These are phyloP conservation scores for Camponotus floridanus DNA, from an alignment of 1,140 invertebrate species.

Conservation along the genomic window DNA sequence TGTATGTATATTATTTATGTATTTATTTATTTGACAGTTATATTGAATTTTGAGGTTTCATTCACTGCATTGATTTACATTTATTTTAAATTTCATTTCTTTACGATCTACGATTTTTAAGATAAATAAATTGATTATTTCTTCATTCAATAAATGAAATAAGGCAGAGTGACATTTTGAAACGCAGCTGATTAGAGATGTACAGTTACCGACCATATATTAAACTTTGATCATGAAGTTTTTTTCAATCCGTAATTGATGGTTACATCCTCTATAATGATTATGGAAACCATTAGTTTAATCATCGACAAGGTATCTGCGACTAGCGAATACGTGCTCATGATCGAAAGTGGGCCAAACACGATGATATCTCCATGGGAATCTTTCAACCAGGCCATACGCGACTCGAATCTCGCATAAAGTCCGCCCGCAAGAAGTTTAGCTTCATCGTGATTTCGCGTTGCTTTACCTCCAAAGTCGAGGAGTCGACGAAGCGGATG, in stretches of 20 bases:
- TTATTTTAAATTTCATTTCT: background rate
- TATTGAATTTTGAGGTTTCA: background rate
- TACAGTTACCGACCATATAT: constrained; percentile 15
- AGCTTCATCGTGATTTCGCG: background rate
- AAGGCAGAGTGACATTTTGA: background rate
- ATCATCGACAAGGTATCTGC: constrained; percentile 1
- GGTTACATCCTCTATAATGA: background rate
- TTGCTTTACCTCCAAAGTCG: background rate
- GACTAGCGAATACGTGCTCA: background rate
- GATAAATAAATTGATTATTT: background rate
- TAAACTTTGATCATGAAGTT: constrained; percentile 14
- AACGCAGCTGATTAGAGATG: background rate
- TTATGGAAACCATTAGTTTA: constrained; percentile 25
- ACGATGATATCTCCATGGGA: constrained; percentile 47
- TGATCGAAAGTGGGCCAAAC: constrained; percentile 37
- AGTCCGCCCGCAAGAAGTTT: background rate
- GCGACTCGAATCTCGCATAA: constrained; percentile 1
- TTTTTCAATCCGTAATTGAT: constrained; percentile 26
- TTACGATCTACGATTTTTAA: background rate
- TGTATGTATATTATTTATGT: background rate
- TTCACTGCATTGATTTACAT: background rate
- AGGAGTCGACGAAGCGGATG: background rate
- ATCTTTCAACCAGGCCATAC: background rate
- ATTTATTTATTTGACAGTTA: background rate
- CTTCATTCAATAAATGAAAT: background rate